Base-by-base conservation (phyloP, 2,888 invertebrate species). In the Rhimphoctona megacephalus region DNA sequence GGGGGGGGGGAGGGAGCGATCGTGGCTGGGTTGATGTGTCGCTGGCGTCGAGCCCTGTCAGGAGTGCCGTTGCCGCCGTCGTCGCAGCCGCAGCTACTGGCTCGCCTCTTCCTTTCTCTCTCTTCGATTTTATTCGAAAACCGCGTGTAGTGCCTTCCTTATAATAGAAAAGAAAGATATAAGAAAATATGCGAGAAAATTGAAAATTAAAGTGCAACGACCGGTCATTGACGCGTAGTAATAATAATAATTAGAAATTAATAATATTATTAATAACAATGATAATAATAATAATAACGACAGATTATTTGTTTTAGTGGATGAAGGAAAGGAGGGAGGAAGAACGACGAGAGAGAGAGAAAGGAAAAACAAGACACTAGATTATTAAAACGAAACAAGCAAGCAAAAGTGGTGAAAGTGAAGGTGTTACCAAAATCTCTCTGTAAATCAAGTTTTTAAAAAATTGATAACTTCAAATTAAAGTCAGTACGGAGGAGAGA, bases 21-120 rank as follows among this genome's bases (percentile, higher is more conserved):
- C 33, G n/a, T n/a, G 74, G 76, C 86, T 73, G 83, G 86, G 84
- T 83, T 81, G 78, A 88, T 87, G 85, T 83, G 92, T 92, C 91
- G 92, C 90, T 92, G 92, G 91, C 90, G 90, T 92, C 92, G 90
- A 90, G 90, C 90, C 88, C 89, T 88, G 87, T 89, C 91, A 91
- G 90, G 90, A 91, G 90, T 89, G 88, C 87, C 91, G 89, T 88
- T 88, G 87, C 89, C 87, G 88, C 88, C 88, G 89, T 88, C 85
- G 90, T 88, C 88, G 89, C 88, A 87, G 89, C 88, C 83, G 83
- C 87, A 81, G 88, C 90, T 87, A 90, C 89, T 81, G 87, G 84
- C 87, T 73, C 64, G 49, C 80, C 17, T 57, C 83, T 76, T 87
- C 64, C 80, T 89, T 84, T 87, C 36, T 46, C 36, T 54, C 67